These are phyloP conservation scores for Ctenicera cuprea DNA, from an alignment of 2,888 invertebrate species.

Conservation along the genomic window DNA sequence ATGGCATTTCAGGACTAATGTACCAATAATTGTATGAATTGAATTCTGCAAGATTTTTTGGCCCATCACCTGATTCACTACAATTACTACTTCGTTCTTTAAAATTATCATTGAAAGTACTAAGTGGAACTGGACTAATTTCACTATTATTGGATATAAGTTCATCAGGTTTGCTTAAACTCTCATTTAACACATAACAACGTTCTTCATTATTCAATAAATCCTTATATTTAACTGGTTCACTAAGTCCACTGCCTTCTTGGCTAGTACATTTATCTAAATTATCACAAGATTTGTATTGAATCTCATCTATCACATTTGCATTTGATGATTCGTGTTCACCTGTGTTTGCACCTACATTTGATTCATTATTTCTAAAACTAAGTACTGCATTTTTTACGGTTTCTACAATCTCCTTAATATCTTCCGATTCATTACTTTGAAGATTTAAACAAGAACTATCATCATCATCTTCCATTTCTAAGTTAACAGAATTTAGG, in stretches of 20 bases:
- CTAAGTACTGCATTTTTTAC: conserved; percentile 53
- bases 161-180: conserved; percentile 12
- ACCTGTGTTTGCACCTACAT: not conserved
- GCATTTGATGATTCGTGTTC: conserved; percentile 13
- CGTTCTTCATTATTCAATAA: conserved; percentile 30
- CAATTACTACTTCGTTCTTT: conserved; percentile 26
- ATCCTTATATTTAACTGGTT: conserved; percentile 25
- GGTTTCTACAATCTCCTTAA: conserved; percentile 61
- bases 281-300: conserved; percentile 48
- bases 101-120: conserved; percentile 22
- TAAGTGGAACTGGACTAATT: conserved; percentile 14
- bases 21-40: conserved; percentile 77
- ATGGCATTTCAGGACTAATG: conserved; percentile 73
- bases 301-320: conserved; percentile 32
- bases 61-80: conserved; percentile 51
- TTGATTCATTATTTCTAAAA: conserved; percentile 41
- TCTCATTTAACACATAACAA: conserved; percentile 35
- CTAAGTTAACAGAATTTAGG: not conserved
- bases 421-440: conserved; percentile 56
- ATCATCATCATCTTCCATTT: not conserved
- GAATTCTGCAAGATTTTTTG: conserved; percentile 71
- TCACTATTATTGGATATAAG: not conserved
- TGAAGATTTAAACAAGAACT: not conserved
- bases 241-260: conserved; percentile 10
- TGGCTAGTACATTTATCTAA: conserved; percentile 27